Evolutionary conservation across 1,140 invertebrate species (phyloP).

Genomic region (Antheraea pernyi): DNA sequence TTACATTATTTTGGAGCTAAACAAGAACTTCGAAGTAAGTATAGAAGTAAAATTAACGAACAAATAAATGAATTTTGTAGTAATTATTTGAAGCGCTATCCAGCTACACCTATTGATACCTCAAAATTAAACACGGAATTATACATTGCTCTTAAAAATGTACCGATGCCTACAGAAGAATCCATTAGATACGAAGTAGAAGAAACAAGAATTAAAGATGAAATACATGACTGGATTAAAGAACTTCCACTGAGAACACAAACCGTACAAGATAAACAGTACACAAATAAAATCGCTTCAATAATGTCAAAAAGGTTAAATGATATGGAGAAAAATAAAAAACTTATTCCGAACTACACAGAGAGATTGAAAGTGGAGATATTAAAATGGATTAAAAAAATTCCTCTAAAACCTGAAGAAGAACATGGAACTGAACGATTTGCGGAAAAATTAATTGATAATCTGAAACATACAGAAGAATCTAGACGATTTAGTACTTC

Average conservation of each 20-base stretch:
- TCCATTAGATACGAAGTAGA: slow-evolving; percentile 33
- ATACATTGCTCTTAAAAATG: slow-evolving; percentile 28
- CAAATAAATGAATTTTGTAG: slow-evolving; percentile 30
- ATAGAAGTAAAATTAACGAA: slow-evolving; percentile 24
- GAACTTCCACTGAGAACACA: slow-evolving; percentile 24
- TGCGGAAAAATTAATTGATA: slow-evolving; percentile 7
- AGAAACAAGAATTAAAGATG: slow-evolving; percentile 31
- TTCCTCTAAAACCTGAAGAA: slow-evolving; percentile 13
- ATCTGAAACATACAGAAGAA: slow-evolving; percentile 6
- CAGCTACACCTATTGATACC: slow-evolving; percentile 21
- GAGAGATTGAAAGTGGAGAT: slow-evolving; percentile 7
- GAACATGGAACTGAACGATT: neutral
- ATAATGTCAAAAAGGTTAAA: slow-evolving; percentile 19
- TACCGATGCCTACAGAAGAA: slow-evolving; percentile 28
- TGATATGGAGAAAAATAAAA: slow-evolving; percentile 14
- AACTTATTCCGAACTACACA: neutral
- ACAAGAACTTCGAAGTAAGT: slow-evolving; percentile 17
- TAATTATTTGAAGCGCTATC: slow-evolving; percentile 28
- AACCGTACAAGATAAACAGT: neutral
- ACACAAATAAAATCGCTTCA: slow-evolving; percentile 15
- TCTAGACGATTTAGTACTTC: slow-evolving; percentile 10
- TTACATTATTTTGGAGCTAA: slow-evolving; percentile 24
- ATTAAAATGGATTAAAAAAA: slow-evolving; percentile 10
- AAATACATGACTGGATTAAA: slow-evolving; percentile 30
- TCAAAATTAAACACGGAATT: slow-evolving; percentile 25